Conservation (phyloP, 2,888 invertebrate species). For the Orchesellides sinensis region DNA sequence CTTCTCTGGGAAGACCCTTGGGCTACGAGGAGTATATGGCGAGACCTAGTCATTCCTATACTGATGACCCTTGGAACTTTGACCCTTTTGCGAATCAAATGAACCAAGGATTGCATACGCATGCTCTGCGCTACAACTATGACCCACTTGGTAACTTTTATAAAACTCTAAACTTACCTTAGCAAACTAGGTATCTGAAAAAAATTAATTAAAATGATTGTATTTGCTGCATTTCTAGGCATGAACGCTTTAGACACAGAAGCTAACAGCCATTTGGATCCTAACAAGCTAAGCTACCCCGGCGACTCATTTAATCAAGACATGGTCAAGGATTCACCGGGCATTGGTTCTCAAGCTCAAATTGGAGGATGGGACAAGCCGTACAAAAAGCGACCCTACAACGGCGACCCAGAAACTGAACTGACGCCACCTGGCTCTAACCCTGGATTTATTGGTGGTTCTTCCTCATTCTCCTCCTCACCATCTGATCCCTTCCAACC, state of each 20-base stretch:
- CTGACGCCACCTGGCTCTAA: constrained; percentile 25
- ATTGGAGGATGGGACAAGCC: constrained; percentile 66
- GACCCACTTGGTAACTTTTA: constrained; percentile 70
- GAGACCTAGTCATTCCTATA: constrained; percentile 72
- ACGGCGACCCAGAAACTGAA: constrained; percentile 36
- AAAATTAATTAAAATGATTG: background rate
- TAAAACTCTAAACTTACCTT: no score
- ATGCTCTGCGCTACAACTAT: constrained; percentile 72
- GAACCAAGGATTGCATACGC: constrained; percentile 68
- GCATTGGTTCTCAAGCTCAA: constrained; percentile 41
- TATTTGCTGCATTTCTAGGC: constrained; percentile 40
- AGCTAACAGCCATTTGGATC: constrained; percentile 72
- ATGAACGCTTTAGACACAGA: constrained; percentile 72
- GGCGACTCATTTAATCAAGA: constrained; percentile 70
- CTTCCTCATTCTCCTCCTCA: constrained; percentile 27
- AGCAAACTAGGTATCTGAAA: no score
- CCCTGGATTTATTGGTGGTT: constrained; percentile 12
- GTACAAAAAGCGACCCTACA: constrained; percentile 46
- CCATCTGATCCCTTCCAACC: constrained; percentile 40
- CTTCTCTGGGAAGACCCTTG: constrained; percentile 72
- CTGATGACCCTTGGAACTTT: constrained; percentile 75
- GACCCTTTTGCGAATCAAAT: constrained; percentile 71
- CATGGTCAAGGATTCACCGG: constrained; percentile 51
- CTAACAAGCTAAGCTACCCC: constrained; percentile 72
- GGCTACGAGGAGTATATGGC: constrained; percentile 74